Conservation (phyloP, 2,113 vertebrate species). For the Numida meleagris region DNA sequence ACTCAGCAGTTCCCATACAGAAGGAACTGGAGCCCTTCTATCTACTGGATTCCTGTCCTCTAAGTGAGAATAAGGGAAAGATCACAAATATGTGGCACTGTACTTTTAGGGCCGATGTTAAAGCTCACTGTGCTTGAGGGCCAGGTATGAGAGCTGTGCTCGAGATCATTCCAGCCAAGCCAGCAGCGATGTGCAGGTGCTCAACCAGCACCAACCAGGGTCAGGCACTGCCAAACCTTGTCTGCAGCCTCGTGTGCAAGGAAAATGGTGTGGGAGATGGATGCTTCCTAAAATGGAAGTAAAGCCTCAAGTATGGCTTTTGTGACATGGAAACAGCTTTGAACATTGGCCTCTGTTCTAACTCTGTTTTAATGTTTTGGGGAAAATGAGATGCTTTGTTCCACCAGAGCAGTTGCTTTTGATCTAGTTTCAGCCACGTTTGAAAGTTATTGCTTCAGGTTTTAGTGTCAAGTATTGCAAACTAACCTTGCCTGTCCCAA, state of each 20-base stretch:
- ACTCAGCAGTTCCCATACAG: too few relatives aligned
- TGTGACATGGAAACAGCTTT: neutral
- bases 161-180: neutral
- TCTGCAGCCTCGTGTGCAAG: neutral
- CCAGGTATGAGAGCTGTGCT: neutral
- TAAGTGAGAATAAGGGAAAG: neutral
- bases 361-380: neutral
- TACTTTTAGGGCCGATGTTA: neutral
- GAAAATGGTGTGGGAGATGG: neutral
- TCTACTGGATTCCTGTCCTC: neutral
- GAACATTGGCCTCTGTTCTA: neutral
- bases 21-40: neutral
- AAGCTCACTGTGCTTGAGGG: neutral
- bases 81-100: neutral
- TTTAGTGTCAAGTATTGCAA: neutral
- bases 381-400: neutral
- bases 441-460: neutral
- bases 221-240: neutral
- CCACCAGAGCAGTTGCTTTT: neutral
- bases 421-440: neutral
- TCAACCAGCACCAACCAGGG: neutral
- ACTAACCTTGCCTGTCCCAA: neutral
- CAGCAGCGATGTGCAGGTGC: neutral
- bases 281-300: neutral
- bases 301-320: neutral